Evolutionary conservation across 2,888 invertebrate genomes (phyloP).

Genomic region (Rugalucina vietnamica): DNA sequence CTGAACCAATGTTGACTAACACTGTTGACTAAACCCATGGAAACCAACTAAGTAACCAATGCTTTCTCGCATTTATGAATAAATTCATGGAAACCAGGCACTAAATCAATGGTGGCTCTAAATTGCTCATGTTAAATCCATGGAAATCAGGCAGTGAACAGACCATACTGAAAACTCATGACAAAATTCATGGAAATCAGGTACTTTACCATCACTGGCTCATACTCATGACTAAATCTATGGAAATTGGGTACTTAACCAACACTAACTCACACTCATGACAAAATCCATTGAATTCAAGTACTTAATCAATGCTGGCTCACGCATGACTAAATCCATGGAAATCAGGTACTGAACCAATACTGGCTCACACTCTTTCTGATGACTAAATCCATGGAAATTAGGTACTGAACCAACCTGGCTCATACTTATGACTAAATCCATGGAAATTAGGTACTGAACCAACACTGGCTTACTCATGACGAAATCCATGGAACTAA

Average conservation of each 20-base stretch:
- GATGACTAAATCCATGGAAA: neutral
- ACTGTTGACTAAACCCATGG: too few relatives aligned
- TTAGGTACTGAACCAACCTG: neutral
- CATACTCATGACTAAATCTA: constrained; percentile 94
- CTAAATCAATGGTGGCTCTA: too few relatives aligned
- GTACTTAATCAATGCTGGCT: neutral
- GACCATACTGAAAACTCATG: too few relatives aligned
- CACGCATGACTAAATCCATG: neutral
- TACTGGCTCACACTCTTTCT: neutral
- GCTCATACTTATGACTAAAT: neutral
- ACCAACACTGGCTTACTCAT: constrained; percentile 98
- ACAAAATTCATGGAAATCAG: too few relatives aligned
- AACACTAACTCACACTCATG: neutral
- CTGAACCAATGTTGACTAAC: too few relatives aligned
- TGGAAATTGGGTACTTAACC: constrained; percentile 95
- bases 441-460: constrained; percentile 85
- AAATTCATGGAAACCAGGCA: too few relatives aligned
- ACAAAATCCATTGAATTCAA: neutral
- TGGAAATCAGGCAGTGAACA: too few relatives aligned
- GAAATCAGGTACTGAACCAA: constrained; percentile 71
- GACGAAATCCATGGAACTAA: constrained; percentile 94
- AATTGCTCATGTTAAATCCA: too few relatives aligned
- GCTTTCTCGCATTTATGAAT: too few relatives aligned
- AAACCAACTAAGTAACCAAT: too few relatives aligned
- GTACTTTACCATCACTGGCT: constrained; percentile 99